phyloP scores from a whole-genome alignment of 2,888 invertebrate species.

The Heliconius hortense region DNA sequence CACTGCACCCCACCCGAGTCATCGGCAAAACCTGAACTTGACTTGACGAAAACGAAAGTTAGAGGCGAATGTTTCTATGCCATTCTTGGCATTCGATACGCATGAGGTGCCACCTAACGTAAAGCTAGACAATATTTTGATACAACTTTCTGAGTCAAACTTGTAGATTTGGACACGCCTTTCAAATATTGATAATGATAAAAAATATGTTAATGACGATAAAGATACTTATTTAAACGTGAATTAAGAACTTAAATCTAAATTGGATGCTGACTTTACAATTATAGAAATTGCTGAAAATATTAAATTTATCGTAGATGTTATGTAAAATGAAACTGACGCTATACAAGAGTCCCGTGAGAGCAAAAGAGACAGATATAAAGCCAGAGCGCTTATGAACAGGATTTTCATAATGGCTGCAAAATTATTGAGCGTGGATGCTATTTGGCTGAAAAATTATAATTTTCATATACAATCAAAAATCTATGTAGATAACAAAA shows the following conservation, averaged over 20 bases:
- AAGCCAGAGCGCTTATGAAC: slow-evolving; percentile 39
- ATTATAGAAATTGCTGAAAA: slow-evolving; percentile 19
- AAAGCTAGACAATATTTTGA: slow-evolving; percentile 42
- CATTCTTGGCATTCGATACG: slow-evolving; percentile 71
- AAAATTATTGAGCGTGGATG: slow-evolving; percentile 23
- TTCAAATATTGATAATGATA: slow-evolving; percentile 29
- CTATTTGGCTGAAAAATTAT: slow-evolving; percentile 8
- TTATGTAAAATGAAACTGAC: slow-evolving; percentile 40
- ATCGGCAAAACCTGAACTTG: slow-evolving; percentile 80
- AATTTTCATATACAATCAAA: slow-evolving; percentile 5
- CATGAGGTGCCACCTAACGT: slow-evolving; percentile 47
- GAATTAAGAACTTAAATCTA: neutral
- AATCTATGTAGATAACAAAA: neutral
- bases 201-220: slow-evolving; percentile 15
- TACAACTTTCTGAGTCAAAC: slow-evolving; percentile 33
- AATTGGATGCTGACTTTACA: slow-evolving; percentile 8
- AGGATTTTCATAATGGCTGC: slow-evolving; percentile 34
- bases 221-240: slow-evolving; percentile 1
- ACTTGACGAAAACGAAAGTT: slow-evolving; percentile 81
- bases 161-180: slow-evolving; percentile 36
- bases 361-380: slow-evolving; percentile 66
- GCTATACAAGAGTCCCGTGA: slow-evolving; percentile 42
- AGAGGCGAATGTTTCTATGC: slow-evolving; percentile 75
- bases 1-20: slow-evolving; percentile 59
- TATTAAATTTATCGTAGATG: slow-evolving; percentile 29